A percentile compares a stretch with the other conserved stretches of the same genome.
Conservation (phyloP, 2,888 invertebrate genomes). For the Cerastis rubricosa region DNA sequence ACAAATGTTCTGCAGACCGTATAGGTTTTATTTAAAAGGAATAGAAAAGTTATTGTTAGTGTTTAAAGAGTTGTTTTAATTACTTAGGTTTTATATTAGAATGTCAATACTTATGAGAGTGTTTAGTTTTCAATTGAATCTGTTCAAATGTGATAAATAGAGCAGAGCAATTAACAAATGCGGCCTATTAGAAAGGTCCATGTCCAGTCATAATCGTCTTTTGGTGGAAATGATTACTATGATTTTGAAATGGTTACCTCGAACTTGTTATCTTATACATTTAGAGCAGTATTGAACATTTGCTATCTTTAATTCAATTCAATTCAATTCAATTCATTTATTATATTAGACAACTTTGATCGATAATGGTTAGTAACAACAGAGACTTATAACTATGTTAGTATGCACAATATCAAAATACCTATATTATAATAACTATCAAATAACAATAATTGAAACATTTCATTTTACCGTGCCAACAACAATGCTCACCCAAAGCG, state of each 20-base stretch:
- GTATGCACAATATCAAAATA: no score
- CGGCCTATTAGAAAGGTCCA: background rate
- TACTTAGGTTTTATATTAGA: background rate
- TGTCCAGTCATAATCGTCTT: background rate
- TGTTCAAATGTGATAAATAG: background rate
- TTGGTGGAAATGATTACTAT: background rate
- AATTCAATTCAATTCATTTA: no score
- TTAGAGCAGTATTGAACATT: background rate
- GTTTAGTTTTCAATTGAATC: background rate
- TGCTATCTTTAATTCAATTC: no score
- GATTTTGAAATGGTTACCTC: background rate
- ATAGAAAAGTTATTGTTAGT: background rate
- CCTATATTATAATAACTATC: no score
- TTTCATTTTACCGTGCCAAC: no score
- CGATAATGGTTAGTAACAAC: no score
- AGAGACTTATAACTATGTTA: no score
- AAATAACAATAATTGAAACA: no score
- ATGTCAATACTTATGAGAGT: background rate
- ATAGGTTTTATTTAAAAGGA: conserved; percentile 30
- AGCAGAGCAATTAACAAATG: background rate
- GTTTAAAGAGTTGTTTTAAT: background rate
- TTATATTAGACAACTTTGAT: no score
- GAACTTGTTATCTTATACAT: background rate
- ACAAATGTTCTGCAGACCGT: conserved; percentile 19
- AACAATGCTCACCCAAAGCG: no score